A percentile compares a stretch with the other conserved stretches of the same genome.
Conservation (phyloP, 2,113 vertebrate genomes). For the Oryctolagus cuniculus region mOryCun1.1 NC_091449.1:58228001-58228500, state of each 20-base stretch:
- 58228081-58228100: too few relatives aligned
- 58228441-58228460: background rate
- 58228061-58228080: too few relatives aligned
- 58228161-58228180: too few relatives aligned
- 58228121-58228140: too few relatives aligned
- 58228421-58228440: background rate
- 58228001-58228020: too few relatives aligned
- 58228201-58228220: too few relatives aligned
- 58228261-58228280: conserved; percentile 17
- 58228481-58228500: background rate
- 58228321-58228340: conserved; percentile 55
- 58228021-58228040: too few relatives aligned
- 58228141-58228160: too few relatives aligned
- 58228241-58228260: background rate
- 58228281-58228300: background rate
- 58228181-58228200: too few relatives aligned
- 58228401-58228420: background rate
- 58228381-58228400: background rate
- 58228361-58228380: background rate
- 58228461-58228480: background rate
- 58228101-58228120: too few relatives aligned
- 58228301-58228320: conserved; percentile 47
- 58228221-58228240: too few relatives aligned
- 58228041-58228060: too few relatives aligned
- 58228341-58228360: conserved; percentile 12